phyloP scores from a whole-genome alignment of 2,888 invertebrate genomes.

The Drosophila tanythrix region DNA sequence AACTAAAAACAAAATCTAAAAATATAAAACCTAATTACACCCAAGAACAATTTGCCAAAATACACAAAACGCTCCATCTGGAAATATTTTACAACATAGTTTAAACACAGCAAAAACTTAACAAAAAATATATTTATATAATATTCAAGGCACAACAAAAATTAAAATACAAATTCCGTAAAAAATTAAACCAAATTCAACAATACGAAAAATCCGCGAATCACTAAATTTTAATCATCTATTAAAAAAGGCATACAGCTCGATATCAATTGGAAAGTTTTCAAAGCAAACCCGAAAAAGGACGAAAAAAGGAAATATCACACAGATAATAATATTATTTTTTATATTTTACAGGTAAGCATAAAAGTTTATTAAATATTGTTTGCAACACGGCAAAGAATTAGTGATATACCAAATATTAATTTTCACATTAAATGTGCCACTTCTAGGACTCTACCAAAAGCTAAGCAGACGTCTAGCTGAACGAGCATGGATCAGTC shows the following conservation, averaged over 20 bases:
- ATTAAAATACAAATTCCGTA: constrained; percentile 12
- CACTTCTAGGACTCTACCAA: constrained; percentile 42
- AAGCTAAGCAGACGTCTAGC: constrained; percentile 34
- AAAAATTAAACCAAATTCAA: constrained; percentile 29
- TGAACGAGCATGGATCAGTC: constrained; percentile 64
- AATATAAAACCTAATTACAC: constrained; percentile 5
- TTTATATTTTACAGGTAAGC: constrained; percentile 79
- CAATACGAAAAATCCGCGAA: constrained; percentile 19
- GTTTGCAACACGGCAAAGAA: neutral
- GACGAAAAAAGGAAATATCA: constrained; percentile 35
- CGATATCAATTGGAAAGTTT: constrained; percentile 56
- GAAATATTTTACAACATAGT: constrained; percentile 48
- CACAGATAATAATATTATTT: constrained; percentile 66
- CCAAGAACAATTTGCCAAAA: constrained; percentile 51
- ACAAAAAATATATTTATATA: neutral
- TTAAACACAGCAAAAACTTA: constrained; percentile 34
- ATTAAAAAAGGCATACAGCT: constrained; percentile 47
- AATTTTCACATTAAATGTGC: neutral
- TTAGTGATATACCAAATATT: neutral
- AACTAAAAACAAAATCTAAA: constrained; percentile 34
- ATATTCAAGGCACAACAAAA: constrained; percentile 25
- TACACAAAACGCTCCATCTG: constrained; percentile 5
- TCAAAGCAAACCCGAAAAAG: constrained; percentile 40
- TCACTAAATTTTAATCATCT: constrained; percentile 21
- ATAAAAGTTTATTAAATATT: neutral